Conservation (phyloP, 2,113 vertebrate genomes). For the Poecilia latipinna region DNA sequence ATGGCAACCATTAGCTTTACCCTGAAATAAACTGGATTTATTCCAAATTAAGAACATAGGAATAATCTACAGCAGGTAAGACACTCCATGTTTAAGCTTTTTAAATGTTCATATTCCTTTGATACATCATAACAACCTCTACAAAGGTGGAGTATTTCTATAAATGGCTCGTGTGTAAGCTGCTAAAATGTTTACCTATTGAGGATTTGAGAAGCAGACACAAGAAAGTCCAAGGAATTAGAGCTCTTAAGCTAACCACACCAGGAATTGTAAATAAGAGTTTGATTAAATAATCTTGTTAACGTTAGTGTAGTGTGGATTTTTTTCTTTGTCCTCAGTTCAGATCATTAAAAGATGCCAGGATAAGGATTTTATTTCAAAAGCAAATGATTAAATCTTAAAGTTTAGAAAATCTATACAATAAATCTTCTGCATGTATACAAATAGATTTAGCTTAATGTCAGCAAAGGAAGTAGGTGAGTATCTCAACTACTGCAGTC, state of each 20-base stretch:
- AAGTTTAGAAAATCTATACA: neutral
- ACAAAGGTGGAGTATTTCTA: neutral
- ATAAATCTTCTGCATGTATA: neutral
- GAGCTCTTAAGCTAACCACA: conserved; percentile 29
- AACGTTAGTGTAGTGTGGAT: neutral
- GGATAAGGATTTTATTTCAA: neutral
- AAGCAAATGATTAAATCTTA: neutral
- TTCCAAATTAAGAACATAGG: no score
- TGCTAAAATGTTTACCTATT: conserved; percentile 64
- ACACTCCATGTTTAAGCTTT: no score
- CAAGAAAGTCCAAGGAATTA: conserved; percentile 6
- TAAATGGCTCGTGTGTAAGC: neutral
- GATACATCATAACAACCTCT: neutral
- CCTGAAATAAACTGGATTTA: no score
- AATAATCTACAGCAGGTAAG: no score
- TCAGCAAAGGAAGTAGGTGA: neutral
- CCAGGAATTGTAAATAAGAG: neutral
- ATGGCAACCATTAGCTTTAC: no score
- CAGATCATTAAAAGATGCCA: neutral
- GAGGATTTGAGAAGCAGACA: conserved; percentile 33
- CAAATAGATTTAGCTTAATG: neutral
- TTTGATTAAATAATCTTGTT: conserved; percentile 1
- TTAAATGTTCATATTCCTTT: neutral
- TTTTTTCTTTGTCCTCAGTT: neutral
- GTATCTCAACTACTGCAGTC: neutral